Evolutionary conservation across 2,113 vertebrate genomes (phyloP).

Genomic region (Sprattus sprattus): DNA sequence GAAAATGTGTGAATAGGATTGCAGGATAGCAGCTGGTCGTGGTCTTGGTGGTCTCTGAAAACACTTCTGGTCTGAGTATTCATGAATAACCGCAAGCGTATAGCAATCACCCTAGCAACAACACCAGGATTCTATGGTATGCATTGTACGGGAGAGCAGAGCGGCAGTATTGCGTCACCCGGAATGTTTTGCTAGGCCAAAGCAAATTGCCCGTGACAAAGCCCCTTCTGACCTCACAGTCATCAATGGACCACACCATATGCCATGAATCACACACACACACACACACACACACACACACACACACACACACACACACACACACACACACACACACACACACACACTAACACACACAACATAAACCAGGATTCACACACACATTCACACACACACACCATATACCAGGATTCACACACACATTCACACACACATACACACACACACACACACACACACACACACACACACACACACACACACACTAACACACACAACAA

Average conservation of each 20-base stretch:
- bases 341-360: neutral
- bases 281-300: conserved; percentile 23
- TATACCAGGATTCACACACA: conserved; percentile 27
- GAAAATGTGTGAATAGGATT: too few relatives aligned
- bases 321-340: neutral
- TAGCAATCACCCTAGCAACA: too few relatives aligned
- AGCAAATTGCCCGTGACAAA: neutral
- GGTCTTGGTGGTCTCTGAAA: too few relatives aligned
- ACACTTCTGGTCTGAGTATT: too few relatives aligned
- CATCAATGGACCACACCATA: neutral
- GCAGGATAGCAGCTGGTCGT: too few relatives aligned
- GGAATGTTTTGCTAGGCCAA: too few relatives aligned
- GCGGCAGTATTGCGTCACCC: too few relatives aligned
- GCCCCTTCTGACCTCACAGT: neutral
- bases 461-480: neutral
- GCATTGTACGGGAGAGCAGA: too few relatives aligned
- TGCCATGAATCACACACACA: neutral
- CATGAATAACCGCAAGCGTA: too few relatives aligned
- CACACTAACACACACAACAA: neutral
- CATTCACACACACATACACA: conserved; percentile 18
- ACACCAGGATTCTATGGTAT: too few relatives aligned
- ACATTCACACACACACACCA: neutral
- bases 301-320: conserved; percentile 15
- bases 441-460: neutral
- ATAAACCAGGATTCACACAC: neutral